Base-by-base conservation (phyloP, 2,888 invertebrate species). In the Epinotia ramella region DNA sequence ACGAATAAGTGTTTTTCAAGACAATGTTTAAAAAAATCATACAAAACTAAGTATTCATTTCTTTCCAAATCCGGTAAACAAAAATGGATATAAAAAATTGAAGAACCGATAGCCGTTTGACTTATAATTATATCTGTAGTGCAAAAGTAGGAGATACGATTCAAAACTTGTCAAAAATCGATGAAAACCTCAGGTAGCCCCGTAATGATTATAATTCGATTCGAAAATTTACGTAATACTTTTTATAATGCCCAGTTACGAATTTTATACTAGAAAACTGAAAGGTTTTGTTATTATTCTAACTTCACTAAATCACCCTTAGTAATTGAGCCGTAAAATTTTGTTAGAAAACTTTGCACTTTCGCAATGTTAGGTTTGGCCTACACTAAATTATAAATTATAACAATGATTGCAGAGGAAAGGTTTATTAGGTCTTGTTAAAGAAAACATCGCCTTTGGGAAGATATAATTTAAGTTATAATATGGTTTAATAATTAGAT, bases 301-400 rank as follows among this genome's bases (percentile, higher is more conserved):
- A n/a, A n/a, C n/a, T n/a, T n/a, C 65, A 16, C 16, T 12, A 49
- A 49, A 4, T 1, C 16, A 24, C 11, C 9, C 44, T 9, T 57
- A 62, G 40, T 9, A 53, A 64, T 28, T 64, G 69, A 46, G 59
- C 49, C 57, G 69, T 74, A 20, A 74, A 74, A 74, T 49, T 73
- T 57, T 33, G 57, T 57, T 46, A 16, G 63, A 12, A 46, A 69
- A 70, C 33, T 64, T 73, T 53, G 18, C 40, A 56, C 73, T 62
- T 57, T 56, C n/a, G 24, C 73, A 69, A 73, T 68, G 56, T 57
- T 68, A 57, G 59, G 64, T 33, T 69, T 12, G 69, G 40, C 20
- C 40, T 18, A 53, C 33, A 66, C 40, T 53, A 69, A 73, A 64
- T 64, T 63, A 63, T 57, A 56, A 64, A n/a, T n/a, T n/a, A n/a